A percentile compares a stretch with the other conserved stretches of the same genome.
phyloP scores from a whole-genome alignment of 2,797 vertebrate genomes.

The Spinus pinus region DNA sequence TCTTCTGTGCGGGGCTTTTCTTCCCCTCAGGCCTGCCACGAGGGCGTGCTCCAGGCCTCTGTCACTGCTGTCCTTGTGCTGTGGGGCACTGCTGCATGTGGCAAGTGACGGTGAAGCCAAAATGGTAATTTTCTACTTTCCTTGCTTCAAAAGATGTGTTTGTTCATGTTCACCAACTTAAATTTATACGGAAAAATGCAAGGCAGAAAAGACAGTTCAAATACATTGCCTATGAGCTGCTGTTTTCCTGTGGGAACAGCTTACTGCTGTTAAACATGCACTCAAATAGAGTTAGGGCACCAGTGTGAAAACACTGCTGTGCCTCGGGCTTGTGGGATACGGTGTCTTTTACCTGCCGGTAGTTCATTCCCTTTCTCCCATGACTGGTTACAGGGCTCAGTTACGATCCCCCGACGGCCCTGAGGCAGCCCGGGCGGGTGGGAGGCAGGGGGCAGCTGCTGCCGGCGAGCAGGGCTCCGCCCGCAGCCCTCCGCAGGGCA shows the following conservation, averaged over 20 bases:
- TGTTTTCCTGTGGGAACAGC: not conserved
- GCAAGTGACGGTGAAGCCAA: not conserved
- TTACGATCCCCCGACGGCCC: accelerated
- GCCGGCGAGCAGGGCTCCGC: accelerated
- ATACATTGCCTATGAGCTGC: not conserved
- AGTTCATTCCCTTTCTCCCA: not conserved
- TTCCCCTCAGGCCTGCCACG: not conserved
- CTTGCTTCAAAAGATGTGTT: not conserved
- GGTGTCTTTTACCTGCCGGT: not conserved
- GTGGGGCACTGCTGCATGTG: not conserved
- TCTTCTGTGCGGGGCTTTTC: not conserved
- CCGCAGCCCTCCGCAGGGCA: not conserved
- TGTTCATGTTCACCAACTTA: not conserved
- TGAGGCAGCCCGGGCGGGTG: accelerated
- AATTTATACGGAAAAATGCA: not conserved
- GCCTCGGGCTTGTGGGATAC: not conserved
- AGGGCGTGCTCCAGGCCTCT: accelerated
- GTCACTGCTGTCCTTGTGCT: accelerated
- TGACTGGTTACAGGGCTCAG: not conserved
- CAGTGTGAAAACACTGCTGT: not conserved
- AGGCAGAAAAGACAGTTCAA: not conserved
- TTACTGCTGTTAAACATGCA: accelerated
- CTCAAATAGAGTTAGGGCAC: not conserved
- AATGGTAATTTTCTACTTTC: not conserved
- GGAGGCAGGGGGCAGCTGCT: not conserved